Evolutionary conservation across 2,888 invertebrate species (phyloP).

Genomic region (Sinopyrophorus schimmeli): DNA sequence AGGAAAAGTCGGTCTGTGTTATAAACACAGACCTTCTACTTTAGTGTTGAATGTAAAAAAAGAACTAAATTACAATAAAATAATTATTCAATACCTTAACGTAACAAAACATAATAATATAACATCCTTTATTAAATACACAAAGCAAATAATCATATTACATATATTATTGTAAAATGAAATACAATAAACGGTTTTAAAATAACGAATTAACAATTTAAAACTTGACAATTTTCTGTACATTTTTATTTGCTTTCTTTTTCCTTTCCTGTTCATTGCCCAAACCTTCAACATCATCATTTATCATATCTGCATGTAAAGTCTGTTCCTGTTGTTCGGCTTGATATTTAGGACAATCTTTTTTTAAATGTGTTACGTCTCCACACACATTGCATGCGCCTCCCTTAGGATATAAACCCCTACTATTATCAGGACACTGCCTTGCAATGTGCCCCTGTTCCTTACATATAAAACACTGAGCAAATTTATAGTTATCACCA

Average conservation of each 20-base stretch:
- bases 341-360: constrained; percentile 70
- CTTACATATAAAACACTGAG: constrained; percentile 86
- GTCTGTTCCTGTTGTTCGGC: constrained; percentile 43
- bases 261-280: constrained; percentile 25
- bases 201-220: constrained; percentile 19
- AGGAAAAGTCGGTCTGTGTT: too few relatives aligned
- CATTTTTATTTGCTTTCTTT: constrained; percentile 23
- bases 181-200: background rate
- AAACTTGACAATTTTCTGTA: constrained; percentile 48
- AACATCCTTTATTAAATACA: too few relatives aligned
- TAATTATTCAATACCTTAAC: too few relatives aligned
- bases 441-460: constrained; percentile 86
- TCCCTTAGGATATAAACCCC: constrained; percentile 85
- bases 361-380: constrained; percentile 81
- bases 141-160: too few relatives aligned
- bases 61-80: too few relatives aligned
- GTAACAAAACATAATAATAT: too few relatives aligned
- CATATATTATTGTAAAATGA: too few relatives aligned
- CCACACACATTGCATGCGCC: constrained; percentile 82
- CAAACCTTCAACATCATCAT: constrained; percentile 47
- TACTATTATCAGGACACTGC: constrained; percentile 86
- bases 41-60: too few relatives aligned
- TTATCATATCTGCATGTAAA: constrained; percentile 42
- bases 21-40: too few relatives aligned
- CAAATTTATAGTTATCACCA: constrained; percentile 73